Percentiles rank a stretch among this genome's conserved stretches.
Conservation (phyloP, 2,888 invertebrate species). For the Synanthedon andrenaeformis region DNA sequence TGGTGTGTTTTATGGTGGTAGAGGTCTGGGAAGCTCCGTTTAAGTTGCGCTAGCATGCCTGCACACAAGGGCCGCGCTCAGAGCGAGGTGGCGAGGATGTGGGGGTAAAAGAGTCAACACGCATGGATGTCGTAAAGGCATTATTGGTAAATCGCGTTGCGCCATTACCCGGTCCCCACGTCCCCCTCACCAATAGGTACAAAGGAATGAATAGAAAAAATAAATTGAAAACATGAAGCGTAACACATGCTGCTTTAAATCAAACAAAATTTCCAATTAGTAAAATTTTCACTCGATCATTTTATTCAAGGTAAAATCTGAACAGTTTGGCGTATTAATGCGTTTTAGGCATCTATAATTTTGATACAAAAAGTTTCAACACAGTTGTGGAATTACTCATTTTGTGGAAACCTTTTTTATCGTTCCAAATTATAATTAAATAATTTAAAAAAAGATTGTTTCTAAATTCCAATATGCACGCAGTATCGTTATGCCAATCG, state of each 20-base stretch:
- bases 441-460: too few relatives aligned
- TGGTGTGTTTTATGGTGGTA: slow-evolving; percentile 82
- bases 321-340: too few relatives aligned
- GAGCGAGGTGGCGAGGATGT: slow-evolving; percentile 45
- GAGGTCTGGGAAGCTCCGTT: slow-evolving; percentile 89
- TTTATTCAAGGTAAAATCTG: neutral
- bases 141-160: neutral
- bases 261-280: slow-evolving; percentile 18
- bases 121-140: neutral
- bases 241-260: slow-evolving; percentile 52
- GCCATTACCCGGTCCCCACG: slow-evolving; percentile 17
- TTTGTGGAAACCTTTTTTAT: too few relatives aligned
- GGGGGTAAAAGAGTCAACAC: slow-evolving; percentile 26
- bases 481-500: too few relatives aligned
- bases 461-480: too few relatives aligned
- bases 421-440: too few relatives aligned
- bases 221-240: slow-evolving; percentile 45
- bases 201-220: slow-evolving; percentile 45
- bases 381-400: too few relatives aligned
- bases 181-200: slow-evolving; percentile 33
- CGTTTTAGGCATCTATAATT: too few relatives aligned
- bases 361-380: too few relatives aligned
- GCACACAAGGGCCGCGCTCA: slow-evolving; percentile 73
- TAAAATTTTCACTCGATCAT: slow-evolving; percentile 3
- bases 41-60: slow-evolving; percentile 90